A percentile compares a stretch with the other conserved stretches of the same genome.
phyloP scores from a whole-genome alignment of 1,140 invertebrate genomes.

The Thrips palmi region DNA sequence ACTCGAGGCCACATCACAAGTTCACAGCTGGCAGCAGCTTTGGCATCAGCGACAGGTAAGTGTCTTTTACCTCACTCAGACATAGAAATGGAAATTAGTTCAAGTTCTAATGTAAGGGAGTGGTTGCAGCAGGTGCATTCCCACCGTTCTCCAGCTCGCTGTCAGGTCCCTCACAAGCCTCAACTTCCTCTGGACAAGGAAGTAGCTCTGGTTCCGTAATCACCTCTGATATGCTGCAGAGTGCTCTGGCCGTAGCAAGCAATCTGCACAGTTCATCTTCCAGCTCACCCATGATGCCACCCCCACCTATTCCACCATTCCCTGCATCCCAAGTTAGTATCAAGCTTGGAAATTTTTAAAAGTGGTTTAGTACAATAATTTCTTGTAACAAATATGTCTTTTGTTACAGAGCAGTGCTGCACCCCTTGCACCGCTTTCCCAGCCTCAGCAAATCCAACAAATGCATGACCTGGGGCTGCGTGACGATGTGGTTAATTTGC shows the following conservation, averaged over 20 bases:
- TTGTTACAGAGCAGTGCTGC: not conserved
- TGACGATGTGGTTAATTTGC: constrained; percentile 67
- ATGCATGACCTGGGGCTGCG: constrained; percentile 75
- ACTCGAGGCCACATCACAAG: constrained; percentile 24
- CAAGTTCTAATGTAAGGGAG: no score
- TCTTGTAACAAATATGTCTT: not conserved
- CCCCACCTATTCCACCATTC: no score
- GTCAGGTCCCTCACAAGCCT: constrained; percentile 15
- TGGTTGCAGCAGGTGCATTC: no score
- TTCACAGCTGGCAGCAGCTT: constrained; percentile 29
- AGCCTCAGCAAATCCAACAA: constrained; percentile 49
- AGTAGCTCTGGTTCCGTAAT: constrained; percentile 26
- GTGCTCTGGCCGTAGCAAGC: no score
- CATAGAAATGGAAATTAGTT: no score
- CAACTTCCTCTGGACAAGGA: no score
- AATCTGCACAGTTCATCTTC: no score
- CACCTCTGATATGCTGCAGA: constrained; percentile 36
- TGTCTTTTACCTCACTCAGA: no score
- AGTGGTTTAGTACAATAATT: not conserved
- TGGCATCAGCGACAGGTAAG: constrained; percentile 26
- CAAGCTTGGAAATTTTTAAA: not conserved
- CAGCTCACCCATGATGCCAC: no score
- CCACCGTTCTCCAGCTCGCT: no score
- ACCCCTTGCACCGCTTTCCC: constrained; percentile 5
- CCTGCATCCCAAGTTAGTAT: no score